These are phyloP conservation scores for Elephantulus edwardii DNA, from an alignment of 2,113 vertebrate genomes.

Conservation along the genomic window DNA sequence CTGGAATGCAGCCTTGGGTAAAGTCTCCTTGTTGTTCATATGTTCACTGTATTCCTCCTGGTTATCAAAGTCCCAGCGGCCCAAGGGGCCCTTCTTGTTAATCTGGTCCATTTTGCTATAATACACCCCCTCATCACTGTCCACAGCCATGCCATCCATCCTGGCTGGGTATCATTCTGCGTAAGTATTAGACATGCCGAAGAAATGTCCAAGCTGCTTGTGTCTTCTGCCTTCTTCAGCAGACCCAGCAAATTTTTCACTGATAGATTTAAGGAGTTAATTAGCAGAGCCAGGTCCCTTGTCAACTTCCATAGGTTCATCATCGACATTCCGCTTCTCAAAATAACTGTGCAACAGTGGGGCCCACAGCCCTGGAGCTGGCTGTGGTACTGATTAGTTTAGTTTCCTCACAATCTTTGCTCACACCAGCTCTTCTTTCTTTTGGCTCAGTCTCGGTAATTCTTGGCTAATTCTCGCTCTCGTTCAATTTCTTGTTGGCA, in stretches of 20 bases:
- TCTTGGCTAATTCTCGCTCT: conserved; percentile 95
- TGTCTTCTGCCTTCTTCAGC: conserved; percentile 90
- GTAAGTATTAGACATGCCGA: conserved; percentile 97
- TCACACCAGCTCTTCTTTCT: conserved; percentile 95
- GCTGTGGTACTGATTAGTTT: conserved; percentile 98
- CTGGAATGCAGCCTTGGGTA: conserved; percentile 98
- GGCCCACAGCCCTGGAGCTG: conserved; percentile 96
- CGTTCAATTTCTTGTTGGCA: conserved; percentile 98
- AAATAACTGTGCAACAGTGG: conserved; percentile 95
- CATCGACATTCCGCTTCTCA: conserved; percentile 94
- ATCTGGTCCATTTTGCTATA: conserved; percentile 99
- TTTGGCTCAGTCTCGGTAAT: conserved; percentile 96
- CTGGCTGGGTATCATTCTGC: conserved; percentile 98
- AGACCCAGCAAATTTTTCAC: conserved; percentile 97
- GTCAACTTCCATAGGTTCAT: conserved; percentile 90
- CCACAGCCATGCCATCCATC: conserved; percentile 99
- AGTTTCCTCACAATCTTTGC: conserved; percentile 98
- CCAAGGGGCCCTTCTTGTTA: conserved; percentile 98
- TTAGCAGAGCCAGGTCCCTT: conserved; percentile 93
- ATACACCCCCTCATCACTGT: conserved; percentile 98
- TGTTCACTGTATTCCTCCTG: conserved; percentile 99
- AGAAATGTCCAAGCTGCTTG: conserved; percentile 97
- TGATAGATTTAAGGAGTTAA: conserved; percentile 97
- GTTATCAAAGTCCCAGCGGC: conserved; percentile 98
- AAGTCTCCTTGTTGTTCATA: conserved; percentile 99